These are phyloP conservation scores for Tenthredo amoena DNA, from an alignment of 2,888 invertebrate genomes.

Conservation along the genomic window DNA sequence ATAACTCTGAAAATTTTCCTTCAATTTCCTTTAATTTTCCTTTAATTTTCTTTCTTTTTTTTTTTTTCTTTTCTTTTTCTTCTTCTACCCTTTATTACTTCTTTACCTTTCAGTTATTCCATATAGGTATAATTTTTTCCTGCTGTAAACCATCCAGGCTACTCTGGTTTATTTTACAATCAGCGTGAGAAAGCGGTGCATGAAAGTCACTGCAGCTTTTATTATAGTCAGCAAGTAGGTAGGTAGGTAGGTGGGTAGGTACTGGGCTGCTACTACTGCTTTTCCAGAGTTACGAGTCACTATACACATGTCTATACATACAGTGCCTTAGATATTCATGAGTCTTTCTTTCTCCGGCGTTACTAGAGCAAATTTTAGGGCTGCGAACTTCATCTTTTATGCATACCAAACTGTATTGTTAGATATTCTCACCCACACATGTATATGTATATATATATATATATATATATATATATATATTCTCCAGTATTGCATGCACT, in stretches of 20 bases:
- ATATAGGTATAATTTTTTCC: background rate
- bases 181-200: background rate
- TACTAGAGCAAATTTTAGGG: slow-evolving; percentile 62
- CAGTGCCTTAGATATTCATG: slow-evolving; percentile 57
- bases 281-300: slow-evolving; percentile 22
- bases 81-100: background rate
- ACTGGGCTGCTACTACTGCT: background rate
- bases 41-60: background rate
- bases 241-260: background rate
- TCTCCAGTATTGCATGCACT: background rate
- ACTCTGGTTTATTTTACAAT: background rate
- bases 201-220: slow-evolving; percentile 28
- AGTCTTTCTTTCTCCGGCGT: slow-evolving; percentile 60
- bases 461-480: background rate
- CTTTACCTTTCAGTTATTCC: background rate
- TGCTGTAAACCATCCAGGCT: background rate
- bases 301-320: slow-evolving; percentile 12
- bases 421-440: slow-evolving; percentile 54
- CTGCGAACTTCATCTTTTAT: slow-evolving; percentile 61
- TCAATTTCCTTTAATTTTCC: background rate
- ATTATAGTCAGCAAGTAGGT: slow-evolving; percentile 16
- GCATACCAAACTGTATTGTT: slow-evolving; percentile 60
- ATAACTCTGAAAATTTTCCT: background rate
- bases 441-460: background rate
- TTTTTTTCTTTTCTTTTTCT: background rate